Evolutionary conservation across 1,140 invertebrate species (phyloP).

Genomic region (Brachionus rubens): DNA sequence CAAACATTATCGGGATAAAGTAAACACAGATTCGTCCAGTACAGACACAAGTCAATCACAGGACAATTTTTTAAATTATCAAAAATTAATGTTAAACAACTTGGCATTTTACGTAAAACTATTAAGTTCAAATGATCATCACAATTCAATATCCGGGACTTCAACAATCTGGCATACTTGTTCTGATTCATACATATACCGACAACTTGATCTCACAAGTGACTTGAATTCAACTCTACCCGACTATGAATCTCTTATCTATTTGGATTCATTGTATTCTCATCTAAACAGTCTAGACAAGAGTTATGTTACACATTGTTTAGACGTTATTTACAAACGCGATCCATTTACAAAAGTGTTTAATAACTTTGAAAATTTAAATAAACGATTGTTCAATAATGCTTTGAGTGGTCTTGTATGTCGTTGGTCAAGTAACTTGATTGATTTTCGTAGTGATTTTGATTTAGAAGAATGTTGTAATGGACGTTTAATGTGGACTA

Average conservation of each 20-base stretch:
- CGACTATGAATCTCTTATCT: not conserved
- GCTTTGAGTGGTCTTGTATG: not conserved
- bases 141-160: not conserved
- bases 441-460: constrained; percentile 3
- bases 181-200: not conserved
- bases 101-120: constrained; percentile 1
- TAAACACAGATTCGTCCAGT: not conserved
- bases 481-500: not conserved
- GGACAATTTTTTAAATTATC: not conserved
- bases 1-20: not conserved
- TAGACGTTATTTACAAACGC: not conserved
- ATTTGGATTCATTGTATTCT: not conserved
- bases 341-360: constrained; percentile 26
- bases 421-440: constrained; percentile 4
- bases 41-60: not conserved
- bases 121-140: not conserved
- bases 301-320: not conserved
- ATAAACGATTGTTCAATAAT: constrained; percentile 1
- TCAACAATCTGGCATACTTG: not conserved
- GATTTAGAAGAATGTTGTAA: constrained; percentile 14
- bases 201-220: not conserved
- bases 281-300: not conserved
- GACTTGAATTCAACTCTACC: not conserved
- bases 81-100: not conserved
- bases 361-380: constrained; percentile 16